A percentile compares a stretch with the other conserved stretches of the same genome.
Conservation (phyloP, 2,797 vertebrate genomes). For the Bucorvus abyssinicus region DNA sequence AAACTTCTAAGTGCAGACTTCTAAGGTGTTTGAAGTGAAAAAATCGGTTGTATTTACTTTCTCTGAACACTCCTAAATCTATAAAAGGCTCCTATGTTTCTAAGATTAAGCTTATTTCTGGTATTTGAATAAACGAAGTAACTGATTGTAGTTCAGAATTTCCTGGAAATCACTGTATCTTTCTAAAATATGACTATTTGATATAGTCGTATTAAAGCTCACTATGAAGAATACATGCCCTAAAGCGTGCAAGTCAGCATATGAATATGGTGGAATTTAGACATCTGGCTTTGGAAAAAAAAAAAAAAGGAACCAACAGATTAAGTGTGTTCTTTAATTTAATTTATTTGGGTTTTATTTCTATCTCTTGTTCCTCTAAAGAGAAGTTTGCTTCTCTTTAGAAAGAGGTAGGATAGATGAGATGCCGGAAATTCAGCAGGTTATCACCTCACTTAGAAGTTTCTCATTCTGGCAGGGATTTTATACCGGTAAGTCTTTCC, state of each 20-base stretch:
- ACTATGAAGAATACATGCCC: fast-evolving
- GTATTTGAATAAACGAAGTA: background rate
- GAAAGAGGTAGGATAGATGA: background rate
- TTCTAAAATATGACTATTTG: background rate
- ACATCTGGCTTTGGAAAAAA: background rate
- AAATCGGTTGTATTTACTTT: background rate
- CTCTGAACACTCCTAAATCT: background rate
- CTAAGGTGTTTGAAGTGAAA: background rate
- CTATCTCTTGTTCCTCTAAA: background rate
- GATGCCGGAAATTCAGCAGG: background rate
- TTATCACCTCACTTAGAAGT: background rate
- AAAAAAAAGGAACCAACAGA: background rate
- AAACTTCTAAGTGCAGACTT: background rate
- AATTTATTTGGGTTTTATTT: background rate
- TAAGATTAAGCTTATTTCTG: background rate
- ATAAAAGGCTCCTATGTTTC: background rate
- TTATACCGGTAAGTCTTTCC: background rate
- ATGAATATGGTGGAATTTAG: background rate
- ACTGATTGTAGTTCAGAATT: background rate
- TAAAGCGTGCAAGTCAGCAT: background rate
- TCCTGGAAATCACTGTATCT: background rate
- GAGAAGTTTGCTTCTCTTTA: background rate
- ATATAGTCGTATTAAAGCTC: background rate
- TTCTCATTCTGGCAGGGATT: background rate
- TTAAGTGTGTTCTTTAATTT: background rate